Evolutionary conservation across 2,888 invertebrate species (phyloP).

Genomic region (Baronia brevicornis): DNA sequence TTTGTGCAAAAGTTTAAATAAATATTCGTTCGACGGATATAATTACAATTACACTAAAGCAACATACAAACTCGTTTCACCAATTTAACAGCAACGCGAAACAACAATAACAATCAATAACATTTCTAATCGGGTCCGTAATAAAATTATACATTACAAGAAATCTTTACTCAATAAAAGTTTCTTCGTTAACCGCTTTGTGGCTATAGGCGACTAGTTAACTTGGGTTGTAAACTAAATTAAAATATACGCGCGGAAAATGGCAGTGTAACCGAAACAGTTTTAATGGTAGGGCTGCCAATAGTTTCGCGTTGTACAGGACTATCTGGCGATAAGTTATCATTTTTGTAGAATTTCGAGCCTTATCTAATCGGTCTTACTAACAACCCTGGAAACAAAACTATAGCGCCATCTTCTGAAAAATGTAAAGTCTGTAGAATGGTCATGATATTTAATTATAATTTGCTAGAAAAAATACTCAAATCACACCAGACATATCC

Average conservation of each 20-base stretch:
- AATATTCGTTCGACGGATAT: too few species aligned
- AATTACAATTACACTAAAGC: too few species aligned
- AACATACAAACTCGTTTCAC: constrained; percentile 3
- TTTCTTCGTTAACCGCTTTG: constrained; percentile 20
- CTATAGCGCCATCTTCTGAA: too few species aligned
- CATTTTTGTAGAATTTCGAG: background rate
- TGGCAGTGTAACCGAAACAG: constrained; percentile 43
- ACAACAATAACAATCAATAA: constrained; percentile 15
- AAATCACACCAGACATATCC: too few species aligned
- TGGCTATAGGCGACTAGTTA: constrained; percentile 31
- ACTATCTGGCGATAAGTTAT: background rate
- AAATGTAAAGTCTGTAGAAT: too few species aligned
- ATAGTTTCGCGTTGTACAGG: background rate
- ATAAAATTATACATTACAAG: constrained; percentile 23
- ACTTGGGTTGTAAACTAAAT: constrained; percentile 39
- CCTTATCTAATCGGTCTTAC: too few species aligned
- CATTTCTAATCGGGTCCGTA: constrained; percentile 20
- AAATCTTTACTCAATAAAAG: constrained; percentile 19
- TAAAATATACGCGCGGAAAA: constrained; percentile 48
- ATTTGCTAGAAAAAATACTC: too few species aligned
- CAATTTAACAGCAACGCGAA: constrained; percentile 5
- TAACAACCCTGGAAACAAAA: too few species aligned
- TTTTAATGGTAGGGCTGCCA: constrained; percentile 39
- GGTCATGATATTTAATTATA: too few species aligned
- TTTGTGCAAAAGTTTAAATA: too few species aligned